A percentile compares a stretch with the other conserved stretches of the same genome.
Conservation (phyloP, 2,113 vertebrate genomes). For the Pedetes capensis region DNA sequence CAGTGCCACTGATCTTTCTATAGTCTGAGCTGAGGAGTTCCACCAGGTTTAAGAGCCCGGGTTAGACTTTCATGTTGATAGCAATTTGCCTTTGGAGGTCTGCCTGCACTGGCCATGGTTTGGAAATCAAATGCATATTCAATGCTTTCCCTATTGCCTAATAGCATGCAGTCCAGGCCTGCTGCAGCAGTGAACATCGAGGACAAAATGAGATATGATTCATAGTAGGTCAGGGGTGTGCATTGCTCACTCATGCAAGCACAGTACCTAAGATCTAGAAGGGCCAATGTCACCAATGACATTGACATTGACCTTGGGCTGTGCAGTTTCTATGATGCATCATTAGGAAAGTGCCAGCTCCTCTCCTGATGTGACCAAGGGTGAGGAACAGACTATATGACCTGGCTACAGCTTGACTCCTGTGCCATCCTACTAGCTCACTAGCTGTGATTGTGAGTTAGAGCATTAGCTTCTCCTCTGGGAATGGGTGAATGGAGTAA, state of each 20-base stretch:
- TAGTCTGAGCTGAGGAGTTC: not conserved
- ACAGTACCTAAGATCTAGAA: not conserved
- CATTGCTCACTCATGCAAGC: not conserved
- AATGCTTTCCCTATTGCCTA: not conserved
- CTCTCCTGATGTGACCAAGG: not conserved
- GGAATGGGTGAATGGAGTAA: accelerated
- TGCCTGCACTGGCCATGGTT: not conserved
- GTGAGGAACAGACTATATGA: not conserved
- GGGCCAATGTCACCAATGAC: not conserved
- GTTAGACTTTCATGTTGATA: not conserved
- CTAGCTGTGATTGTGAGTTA: not conserved
- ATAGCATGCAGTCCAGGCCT: not conserved
- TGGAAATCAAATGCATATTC: not conserved
- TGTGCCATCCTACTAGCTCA: not conserved
- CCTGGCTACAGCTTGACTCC: not conserved
- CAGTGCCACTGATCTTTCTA: not conserved
- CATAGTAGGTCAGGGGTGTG: not conserved
- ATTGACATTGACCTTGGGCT: not conserved
- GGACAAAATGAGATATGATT: not conserved
- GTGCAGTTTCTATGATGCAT: not conserved
- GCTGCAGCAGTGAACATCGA: not conserved
- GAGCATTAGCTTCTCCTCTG: not conserved
- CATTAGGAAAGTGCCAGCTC: not conserved
- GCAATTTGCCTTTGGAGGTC: not conserved
- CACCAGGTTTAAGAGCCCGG: not conserved